Conservation (phyloP, 2,797 vertebrate genomes). For the Gadopsis bispinosus region DNA sequence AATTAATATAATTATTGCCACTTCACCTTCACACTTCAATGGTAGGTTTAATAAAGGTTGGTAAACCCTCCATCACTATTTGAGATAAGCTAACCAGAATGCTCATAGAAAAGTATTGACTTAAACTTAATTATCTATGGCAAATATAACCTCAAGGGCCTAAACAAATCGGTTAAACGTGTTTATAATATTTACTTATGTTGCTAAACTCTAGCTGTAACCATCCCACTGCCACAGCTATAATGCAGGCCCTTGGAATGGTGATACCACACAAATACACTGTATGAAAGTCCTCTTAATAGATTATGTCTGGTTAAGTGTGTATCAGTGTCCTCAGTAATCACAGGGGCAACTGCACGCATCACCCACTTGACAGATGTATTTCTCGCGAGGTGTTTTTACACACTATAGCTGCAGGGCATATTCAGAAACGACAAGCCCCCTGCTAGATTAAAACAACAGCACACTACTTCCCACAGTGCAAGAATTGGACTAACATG, state of each 20-base stretch:
- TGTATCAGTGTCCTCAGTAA: constrained; percentile 8
- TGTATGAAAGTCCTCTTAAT: constrained; percentile 2
- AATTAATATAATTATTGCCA: no score
- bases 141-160: not conserved
- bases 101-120: not conserved
- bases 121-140: not conserved
- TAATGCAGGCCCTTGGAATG: not conserved
- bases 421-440: constrained; percentile 43
- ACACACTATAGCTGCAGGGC: constrained; percentile 49
- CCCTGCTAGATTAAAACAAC: constrained; percentile 52
- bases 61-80: not conserved
- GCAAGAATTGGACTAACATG: constrained; percentile 42
- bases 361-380: constrained; percentile 41
- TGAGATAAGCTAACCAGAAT: not conserved
- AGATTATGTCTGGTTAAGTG: constrained; percentile 20
- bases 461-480: constrained; percentile 46
- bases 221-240: not conserved
- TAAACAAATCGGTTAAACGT: not conserved
- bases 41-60: not conserved
- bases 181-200: not conserved
- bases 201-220: not conserved
- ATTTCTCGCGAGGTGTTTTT: constrained; percentile 51
- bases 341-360: constrained; percentile 4
- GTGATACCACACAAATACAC: not conserved
- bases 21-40: not conserved